Evolutionary conservation across 2,113 vertebrate genomes (phyloP), one percentile per base, ranked within the genome.

Genomic region (Gnathonemus echidnorhynchus): DNA sequence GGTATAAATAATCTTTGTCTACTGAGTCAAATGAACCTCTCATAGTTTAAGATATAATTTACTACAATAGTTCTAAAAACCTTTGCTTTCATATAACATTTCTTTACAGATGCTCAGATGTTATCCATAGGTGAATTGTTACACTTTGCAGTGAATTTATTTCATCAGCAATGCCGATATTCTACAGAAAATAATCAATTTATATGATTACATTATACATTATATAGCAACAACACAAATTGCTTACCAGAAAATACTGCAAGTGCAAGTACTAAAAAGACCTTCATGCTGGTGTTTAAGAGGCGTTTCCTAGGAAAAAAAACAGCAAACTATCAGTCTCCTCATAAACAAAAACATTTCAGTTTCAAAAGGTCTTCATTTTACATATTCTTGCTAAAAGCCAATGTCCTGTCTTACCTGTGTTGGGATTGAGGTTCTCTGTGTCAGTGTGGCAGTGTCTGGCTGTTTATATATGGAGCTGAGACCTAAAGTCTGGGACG

Each of bases 191-290:
- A 84, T 24, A 84, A 42, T 83, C 42, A 45, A 84, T 21, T 21
- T 46, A 84, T 84, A 84, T 84, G 35, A 80, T 31, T 35, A 80
- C 0, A 42, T 19, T 19, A 39, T 17, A 42, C 39, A 42, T 42
- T 42, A 42, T 42, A 31, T 24, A 70, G 1, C 9, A 50, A 56
- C 2, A 77, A 21, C 13, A 87, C 4, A 45, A 77, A 45, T 24
- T 35, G 92, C 95, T 94, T 91, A 95, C 95, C 93, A 21, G 89
- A 92, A 91, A 95, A 94, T 89, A 92, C 88, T 8, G 94, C 94
- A 1, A 95, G 89, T 88, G 91, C 89, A 86, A 94, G 91, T 39
- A 95, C 92, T 90, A 58, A 93, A 21, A 95, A 90, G 3, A 89
- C 35, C 62, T 91, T 91, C 88, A 89, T 89, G 46, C 15, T 21